Base-by-base conservation (phyloP, 2,888 invertebrate species). In the Agonum fuliginosum region DNA sequence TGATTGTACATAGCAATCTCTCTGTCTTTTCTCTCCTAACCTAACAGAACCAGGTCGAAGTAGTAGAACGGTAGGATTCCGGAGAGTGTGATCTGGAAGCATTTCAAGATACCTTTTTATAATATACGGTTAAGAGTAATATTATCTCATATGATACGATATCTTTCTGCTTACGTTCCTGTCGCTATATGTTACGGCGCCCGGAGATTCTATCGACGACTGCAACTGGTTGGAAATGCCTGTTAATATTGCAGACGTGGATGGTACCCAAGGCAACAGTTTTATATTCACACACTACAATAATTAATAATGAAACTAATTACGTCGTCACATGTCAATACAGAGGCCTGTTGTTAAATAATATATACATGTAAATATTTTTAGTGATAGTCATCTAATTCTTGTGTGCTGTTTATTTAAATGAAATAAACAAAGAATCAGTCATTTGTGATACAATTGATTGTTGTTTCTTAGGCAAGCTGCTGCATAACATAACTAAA, bases 291-390 rank as follows among this genome's bases (percentile, higher is more conserved):
- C 70, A 43, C 69, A 48, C 48, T 41, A 67, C 67, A 67, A 67
- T 67, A 67, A 67, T 41, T 67, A 67, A 37, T 62, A 51, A 48
- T 27, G 24, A 71, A 51, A 71, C 34, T 71, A 30, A 71, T 70
- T 51, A 71, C 48, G 51, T 73, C 73, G 73, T 58, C 58, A 54
- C 73, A 73, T 73, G 73, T 58, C 73, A 73, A 58, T 54, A 54
- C 54, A 73, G 73, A 73, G 73, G 73, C 73, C 54, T 73, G 73
- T 73, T 73, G 67, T 67, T 67, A 67, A 67, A 41, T 67, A 73
- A 73, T 73, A 73, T 73, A 46, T 73, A 67, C 58, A 73, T 73
- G 73, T 73, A 73, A 73, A 73, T 73, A 73, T 41, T 73, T 73
- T 58, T 58, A 46, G 67, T 67, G 41, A 67, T 67, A 67, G 67